Evolutionary conservation across 2,888 invertebrate genomes (phyloP).

Genomic region (Furcula furcula): DNA sequence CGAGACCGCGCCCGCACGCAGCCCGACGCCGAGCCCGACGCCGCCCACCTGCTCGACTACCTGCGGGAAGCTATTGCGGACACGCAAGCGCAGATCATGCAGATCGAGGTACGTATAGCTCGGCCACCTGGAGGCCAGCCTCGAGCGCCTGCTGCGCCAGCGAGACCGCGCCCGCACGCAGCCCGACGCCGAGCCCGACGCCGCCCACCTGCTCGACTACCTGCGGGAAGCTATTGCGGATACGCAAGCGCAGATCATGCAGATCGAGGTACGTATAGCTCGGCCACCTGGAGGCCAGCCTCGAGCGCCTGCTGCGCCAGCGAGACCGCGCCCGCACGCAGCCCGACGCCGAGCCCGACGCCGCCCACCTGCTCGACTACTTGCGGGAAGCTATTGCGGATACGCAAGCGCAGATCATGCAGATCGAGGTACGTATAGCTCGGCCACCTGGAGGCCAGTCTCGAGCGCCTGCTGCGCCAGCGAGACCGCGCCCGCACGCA

Average conservation of each 20-base stretch:
- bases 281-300: neutral
- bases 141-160: conserved; percentile 91
- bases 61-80: conserved; percentile 95
- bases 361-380: too few species aligned
- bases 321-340: too few species aligned
- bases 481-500: too few species aligned
- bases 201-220: conserved; percentile 89
- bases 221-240: conserved; percentile 95
- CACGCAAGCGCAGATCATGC: conserved; percentile 95
- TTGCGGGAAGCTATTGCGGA: too few species aligned
- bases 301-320: too few species aligned
- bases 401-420: too few species aligned
- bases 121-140: conserved; percentile 77
- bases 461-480: too few species aligned
- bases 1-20: conserved; percentile 88
- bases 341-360: too few species aligned
- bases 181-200: conserved; percentile 67
- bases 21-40: conserved; percentile 67
- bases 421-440: too few species aligned
- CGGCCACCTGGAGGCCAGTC: too few species aligned
- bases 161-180: conserved; percentile 88
- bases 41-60: conserved; percentile 89
- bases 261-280: conserved; percentile 85
- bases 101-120: conserved; percentile 85
- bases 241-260: conserved; percentile 95